A percentile compares a stretch with the other conserved stretches of the same genome.
Evolutionary conservation across 2,888 invertebrate genomes (phyloP).

Genomic region (Torymus texanus): DNA sequence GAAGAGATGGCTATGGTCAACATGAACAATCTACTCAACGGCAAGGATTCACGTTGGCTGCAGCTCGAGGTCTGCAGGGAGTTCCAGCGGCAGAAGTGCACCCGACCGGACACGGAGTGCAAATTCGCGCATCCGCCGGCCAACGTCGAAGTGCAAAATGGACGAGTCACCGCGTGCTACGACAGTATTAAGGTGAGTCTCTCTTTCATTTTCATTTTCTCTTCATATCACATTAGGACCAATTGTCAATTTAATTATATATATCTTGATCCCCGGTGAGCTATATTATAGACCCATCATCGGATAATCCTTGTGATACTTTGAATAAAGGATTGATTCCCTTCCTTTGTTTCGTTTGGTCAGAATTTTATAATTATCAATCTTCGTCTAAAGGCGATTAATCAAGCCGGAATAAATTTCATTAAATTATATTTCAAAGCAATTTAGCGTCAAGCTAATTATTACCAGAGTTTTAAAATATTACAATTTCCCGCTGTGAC

Average conservation of each 20-base stretch:
- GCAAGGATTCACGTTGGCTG: constrained; percentile 99
- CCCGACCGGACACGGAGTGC: constrained; percentile 99
- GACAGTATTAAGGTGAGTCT: constrained; percentile 98
- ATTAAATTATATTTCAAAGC: not conserved
- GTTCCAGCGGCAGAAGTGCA: constrained; percentile 99
- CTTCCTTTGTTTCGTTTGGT: no score
- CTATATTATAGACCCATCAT: no score
- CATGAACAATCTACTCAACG: constrained; percentile 97
- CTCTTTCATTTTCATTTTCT: not conserved
- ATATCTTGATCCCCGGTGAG: no score
- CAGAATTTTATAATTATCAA: no score
- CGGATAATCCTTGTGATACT: no score
- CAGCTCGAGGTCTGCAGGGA: constrained; percentile 99
- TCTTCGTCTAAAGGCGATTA: no score
- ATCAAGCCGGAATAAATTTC: not conserved
- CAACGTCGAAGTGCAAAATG: constrained; percentile 99
- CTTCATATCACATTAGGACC: no score
- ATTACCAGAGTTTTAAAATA: not conserved
- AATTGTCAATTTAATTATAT: no score
- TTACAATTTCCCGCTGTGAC: constrained; percentile 6
- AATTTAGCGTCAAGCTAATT: not conserved
- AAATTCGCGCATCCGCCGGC: constrained; percentile 99
- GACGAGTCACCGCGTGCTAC: constrained; percentile 99
- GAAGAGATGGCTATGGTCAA: constrained; percentile 91
- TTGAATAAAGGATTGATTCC: no score